Percentiles rank a stretch among this genome's conserved stretches.
phyloP scores from a whole-genome alignment of 1,140 invertebrate species.

The Goniozus legneri region DNA sequence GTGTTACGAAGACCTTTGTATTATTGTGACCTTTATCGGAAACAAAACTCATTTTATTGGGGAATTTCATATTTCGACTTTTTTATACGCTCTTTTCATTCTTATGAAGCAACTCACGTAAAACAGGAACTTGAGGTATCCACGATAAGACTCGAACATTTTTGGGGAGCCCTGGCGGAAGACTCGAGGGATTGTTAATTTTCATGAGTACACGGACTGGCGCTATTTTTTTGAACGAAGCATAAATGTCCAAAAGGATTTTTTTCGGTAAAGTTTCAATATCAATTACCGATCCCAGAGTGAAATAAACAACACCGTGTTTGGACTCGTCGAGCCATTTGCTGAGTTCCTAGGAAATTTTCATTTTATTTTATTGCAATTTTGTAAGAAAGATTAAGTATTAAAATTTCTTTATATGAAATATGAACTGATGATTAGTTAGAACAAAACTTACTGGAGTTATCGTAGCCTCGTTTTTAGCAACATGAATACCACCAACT shows the following conservation, averaged over 20 bases:
- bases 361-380: too few relatives aligned
- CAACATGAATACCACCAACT: constrained; percentile 59
- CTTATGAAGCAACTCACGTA: constrained; percentile 5
- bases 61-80: not conserved
- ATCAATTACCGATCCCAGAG: constrained; percentile 65
- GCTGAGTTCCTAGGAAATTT: constrained; percentile 61
- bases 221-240: constrained; percentile 55
- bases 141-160: constrained; percentile 9
- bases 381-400: too few relatives aligned
- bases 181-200: constrained; percentile 7
- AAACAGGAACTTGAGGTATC: not conserved
- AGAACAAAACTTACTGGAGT: constrained; percentile 13
- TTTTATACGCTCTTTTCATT: not conserved
- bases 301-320: constrained; percentile 68
- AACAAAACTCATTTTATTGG: too few relatives aligned
- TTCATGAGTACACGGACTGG: constrained; percentile 28
- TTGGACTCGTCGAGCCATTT: constrained; percentile 64
- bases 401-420: constrained; percentile 25
- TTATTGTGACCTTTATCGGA: not conserved
- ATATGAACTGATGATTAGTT: constrained; percentile 5
- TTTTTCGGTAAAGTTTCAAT: constrained; percentile 59
- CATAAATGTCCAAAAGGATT: constrained; percentile 59
- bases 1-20: constrained; percentile 56
- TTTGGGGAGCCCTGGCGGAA: constrained; percentile 19
- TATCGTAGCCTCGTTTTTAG: constrained; percentile 22